Evolutionary conservation across 64 coral and sea anemone species (phyloP), one percentile per base, ranked within the genome.

Genomic region (Acropora yongei): DNA sequence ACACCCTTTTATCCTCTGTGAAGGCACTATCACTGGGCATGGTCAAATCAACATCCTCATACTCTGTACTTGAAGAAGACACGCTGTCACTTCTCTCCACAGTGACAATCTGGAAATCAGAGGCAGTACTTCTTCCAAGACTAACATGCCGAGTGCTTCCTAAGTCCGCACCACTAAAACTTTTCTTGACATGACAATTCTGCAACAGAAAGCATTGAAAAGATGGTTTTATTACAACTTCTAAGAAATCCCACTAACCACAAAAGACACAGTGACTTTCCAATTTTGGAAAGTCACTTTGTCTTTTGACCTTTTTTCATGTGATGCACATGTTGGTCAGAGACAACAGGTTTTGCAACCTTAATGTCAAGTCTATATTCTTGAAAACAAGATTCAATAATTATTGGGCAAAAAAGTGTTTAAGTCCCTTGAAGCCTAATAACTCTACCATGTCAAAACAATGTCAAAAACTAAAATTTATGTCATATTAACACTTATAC

Each of bases 41-140:
- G 1, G 44, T 85, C 2, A 85, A 49, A 44, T 85, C 82, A 49
- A 85, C 72, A 48, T 85, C 82, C 46, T 85, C 82, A 72, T 85
- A 85, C 47, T 85, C 82, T 85, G 82, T 85, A 71, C 82, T 85
- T 85, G 82, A 49, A 8, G 82, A 85, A 41, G 82, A 85, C 8
- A 85, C 68, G 16, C 82, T 85, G 43, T 71, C 63, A 14, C 68
- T 44, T 45, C 82, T 85, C n/a, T 85, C 61, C 48, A 85, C 17
- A 1, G 82, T 3, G 30, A 85, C 42, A 48, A 85, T 71, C 44
- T 85, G 82, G 63, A 85, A 85, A 72, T 85, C 82, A 30, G 61
- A 69, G n/a, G 69, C 49, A 10, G 69, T 65, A 71, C 66, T 6
- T 19, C 65, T 43, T 9, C 61, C 82, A 71, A 85, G 82, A 85